Evolutionary conservation across 2,797 vertebrate genomes (phyloP), one percentile per base, ranked within the genome.

Genomic region (Chaunax sp.): DNA sequence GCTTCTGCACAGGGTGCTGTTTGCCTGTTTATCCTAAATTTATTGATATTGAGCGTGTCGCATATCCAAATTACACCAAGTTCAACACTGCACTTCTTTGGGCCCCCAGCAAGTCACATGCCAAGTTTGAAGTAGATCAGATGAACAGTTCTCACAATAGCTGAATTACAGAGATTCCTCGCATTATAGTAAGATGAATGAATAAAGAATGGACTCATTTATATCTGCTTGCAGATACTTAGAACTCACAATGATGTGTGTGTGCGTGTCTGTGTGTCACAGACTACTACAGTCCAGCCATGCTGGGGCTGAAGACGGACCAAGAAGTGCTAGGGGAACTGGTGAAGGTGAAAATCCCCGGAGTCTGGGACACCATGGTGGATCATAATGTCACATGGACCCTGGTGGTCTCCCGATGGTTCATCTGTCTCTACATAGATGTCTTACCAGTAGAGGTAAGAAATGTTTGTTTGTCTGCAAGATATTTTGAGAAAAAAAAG

Each of bases 401-500:
- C 14, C 89, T 99, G 16, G 92, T 99, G 77, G 97, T 96, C 38
- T 98, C 97, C 1, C 94, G 96, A 12, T 99, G 98, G 98, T 98
- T 99, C 88, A 96, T 99, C 82, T 99, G 97, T 86, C 93, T 99
- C 72, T 99, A 95, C 50, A 96, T 98, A 60, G 98, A 99, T 50
- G 75, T 97, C 70, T 92, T 99, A 72, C 98, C 98, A 0, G 94
- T 98, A 28, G 98, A 99, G 95, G 98, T 96, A 84, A 92, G 81
- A 47, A 2, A 35, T 30, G 9, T 19, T 8, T 19, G 22, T 26
- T 1, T 15, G 13, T 12, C 5, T 38, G 35, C 35, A 12, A 14
- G 10, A 30, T 6, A 30, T 30, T 30, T n/a, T n/a, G n/a, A n/a
- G n/a, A n/a, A n/a, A n/a, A n/a, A n/a, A n/a, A n/a, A n/a, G n/a